A percentile compares a stretch with the other conserved stretches of the same genome.
Evolutionary conservation across 35 echinoderm and acorn worm species (phyloP).

Genomic region (Heliocidaris tuberculata): DNA sequence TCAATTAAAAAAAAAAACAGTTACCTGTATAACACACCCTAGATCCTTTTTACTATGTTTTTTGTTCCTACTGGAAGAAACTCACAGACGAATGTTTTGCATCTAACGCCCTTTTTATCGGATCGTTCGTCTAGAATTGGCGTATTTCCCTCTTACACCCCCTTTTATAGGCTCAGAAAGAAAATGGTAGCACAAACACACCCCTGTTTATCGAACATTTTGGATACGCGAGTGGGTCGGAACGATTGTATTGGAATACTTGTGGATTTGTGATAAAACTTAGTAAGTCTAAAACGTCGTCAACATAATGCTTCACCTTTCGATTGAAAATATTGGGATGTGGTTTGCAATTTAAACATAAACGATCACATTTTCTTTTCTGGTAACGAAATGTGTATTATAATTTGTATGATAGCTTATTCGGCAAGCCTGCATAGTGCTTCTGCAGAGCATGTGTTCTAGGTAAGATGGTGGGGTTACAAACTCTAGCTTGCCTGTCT

Average conservation of each 20-base stretch:
- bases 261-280: not conserved
- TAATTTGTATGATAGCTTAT: not conserved
- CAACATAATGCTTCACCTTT: not conserved
- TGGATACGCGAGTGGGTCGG: no score
- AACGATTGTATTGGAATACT: no score
- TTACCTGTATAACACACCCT: not conserved
- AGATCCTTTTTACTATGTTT: not conserved
- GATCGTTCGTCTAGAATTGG: no score
- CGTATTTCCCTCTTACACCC: no score
- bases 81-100: no score
- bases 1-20: not conserved
- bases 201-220: no score
- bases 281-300: not conserved
- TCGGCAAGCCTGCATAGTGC: not conserved
- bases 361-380: not conserved
- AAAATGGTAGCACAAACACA: no score
- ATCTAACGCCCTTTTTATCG: no score
- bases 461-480: not conserved
- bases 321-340: not conserved
- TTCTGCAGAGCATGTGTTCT: not conserved
- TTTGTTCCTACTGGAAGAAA: not conserved
- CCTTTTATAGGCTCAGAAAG: no score
- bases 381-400: not conserved
- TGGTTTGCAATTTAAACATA: not conserved
- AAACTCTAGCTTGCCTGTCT: not conserved